A percentile compares a stretch with the other conserved stretches of the same genome.
Evolutionary conservation across 2,113 vertebrate genomes (phyloP).

Genomic region (Notothenia rossii): DNA sequence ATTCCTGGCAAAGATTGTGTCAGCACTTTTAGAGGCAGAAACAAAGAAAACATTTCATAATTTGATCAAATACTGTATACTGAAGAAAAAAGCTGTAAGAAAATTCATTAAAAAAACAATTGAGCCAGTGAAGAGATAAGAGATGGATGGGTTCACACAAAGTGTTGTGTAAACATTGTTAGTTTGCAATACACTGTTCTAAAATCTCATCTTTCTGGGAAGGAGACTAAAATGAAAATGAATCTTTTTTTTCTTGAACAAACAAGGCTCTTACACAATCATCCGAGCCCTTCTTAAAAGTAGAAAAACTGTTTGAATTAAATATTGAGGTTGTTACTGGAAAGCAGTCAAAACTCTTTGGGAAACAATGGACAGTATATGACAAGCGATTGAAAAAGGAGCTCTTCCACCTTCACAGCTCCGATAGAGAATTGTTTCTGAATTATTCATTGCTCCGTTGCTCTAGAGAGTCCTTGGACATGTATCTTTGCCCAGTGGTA

Average conservation of each 20-base stretch:
- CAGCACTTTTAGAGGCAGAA: constrained; percentile 11
- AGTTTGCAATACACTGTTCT: background rate
- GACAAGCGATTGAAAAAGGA: constrained; percentile 12
- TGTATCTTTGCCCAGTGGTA: constrained; percentile 23
- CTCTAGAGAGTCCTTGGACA: constrained; percentile 43
- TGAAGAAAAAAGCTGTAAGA: background rate
- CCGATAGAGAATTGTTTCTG: constrained; percentile 48
- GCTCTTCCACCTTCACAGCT: constrained; percentile 48
- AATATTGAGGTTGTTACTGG: constrained; percentile 30
- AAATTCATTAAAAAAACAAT: background rate
- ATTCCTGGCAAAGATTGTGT: constrained; percentile 1
- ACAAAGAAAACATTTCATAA: constrained; percentile 11
- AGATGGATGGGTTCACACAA: background rate
- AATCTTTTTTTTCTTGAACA: background rate
- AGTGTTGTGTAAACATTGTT: background rate
- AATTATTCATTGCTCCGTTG: constrained; percentile 60
- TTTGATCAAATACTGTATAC: background rate
- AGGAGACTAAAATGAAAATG: background rate
- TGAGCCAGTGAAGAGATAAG: background rate
- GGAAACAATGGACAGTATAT: background rate
- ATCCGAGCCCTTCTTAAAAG: background rate
- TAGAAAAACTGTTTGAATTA: constrained; percentile 17
- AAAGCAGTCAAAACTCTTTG: constrained; percentile 24
- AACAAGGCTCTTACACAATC: background rate
- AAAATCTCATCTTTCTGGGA: background rate